These are phyloP conservation scores for Artemia sp. DNA, from an alignment of 2,888 invertebrate species.

Conservation along the genomic window DNA sequence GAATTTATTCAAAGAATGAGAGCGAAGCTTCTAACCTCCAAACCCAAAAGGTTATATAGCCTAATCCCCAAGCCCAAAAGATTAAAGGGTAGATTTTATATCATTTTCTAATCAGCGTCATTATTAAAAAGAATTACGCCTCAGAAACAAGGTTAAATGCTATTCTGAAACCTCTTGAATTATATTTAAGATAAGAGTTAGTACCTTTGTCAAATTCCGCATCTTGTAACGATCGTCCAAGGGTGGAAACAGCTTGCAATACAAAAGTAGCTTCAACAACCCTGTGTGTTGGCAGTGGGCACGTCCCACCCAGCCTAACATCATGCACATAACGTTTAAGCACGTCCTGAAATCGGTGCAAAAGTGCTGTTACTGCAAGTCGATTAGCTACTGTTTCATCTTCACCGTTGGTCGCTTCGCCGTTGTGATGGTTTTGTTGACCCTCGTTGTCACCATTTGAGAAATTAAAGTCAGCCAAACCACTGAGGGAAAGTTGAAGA, in stretches of 20 bases:
- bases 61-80: too few relatives aligned
- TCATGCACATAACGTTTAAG: slow-evolving; percentile 69
- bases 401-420: slow-evolving; percentile 32
- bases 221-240: slow-evolving; percentile 78
- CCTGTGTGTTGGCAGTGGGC: slow-evolving; percentile 70
- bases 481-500: slow-evolving; percentile 66
- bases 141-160: slow-evolving; percentile 12
- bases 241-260: slow-evolving; percentile 76
- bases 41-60: too few relatives aligned
- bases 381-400: slow-evolving; percentile 39
- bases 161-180: not conserved
- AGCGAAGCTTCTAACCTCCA: too few relatives aligned
- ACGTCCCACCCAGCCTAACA: slow-evolving; percentile 62
- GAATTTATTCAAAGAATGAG: too few relatives aligned
- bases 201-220: slow-evolving; percentile 68
- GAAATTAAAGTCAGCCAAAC: slow-evolving; percentile 24
- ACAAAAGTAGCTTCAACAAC: slow-evolving; percentile 91
- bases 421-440: slow-evolving; percentile 47
- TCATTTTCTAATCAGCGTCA: not conserved
- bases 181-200: slow-evolving; percentile 19
- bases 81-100: too few relatives aligned
- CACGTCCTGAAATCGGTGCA: slow-evolving; percentile 84
- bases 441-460: slow-evolving; percentile 12
- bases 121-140: not conserved
- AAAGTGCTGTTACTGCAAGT: slow-evolving; percentile 65